These are phyloP conservation scores for Dasysyrphus albostriatus DNA, from an alignment of 2,888 invertebrate genomes.

Conservation along the genomic window DNA sequence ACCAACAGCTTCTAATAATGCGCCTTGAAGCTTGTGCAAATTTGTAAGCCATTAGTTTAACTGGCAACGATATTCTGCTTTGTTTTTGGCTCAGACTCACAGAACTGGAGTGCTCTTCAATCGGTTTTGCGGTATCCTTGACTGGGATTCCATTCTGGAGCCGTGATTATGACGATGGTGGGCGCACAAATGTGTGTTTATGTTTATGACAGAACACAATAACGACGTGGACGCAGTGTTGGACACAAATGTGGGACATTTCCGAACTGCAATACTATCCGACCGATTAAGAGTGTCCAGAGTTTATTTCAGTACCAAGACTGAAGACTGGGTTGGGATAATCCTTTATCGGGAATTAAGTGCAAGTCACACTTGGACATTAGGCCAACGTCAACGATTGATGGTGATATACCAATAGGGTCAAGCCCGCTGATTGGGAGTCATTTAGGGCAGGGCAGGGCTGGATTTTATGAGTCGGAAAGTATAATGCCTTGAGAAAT, in stretches of 20 bases:
- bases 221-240: conserved; percentile 49
- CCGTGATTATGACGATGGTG: conserved; percentile 63
- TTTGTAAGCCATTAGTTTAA: conserved; percentile 69
- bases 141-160: conserved; percentile 19
- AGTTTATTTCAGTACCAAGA: background rate
- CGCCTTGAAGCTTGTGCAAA: conserved; percentile 46
- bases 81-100: conserved; percentile 23
- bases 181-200: conserved; percentile 67
- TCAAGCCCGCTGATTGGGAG: conserved; percentile 57
- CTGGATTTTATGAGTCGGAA: conserved; percentile 31
- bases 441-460: conserved; percentile 50
- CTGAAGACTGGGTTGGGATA: conserved; percentile 12
- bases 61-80: conserved; percentile 47
- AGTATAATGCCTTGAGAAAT: conserved; percentile 48
- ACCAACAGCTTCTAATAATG: conserved; percentile 37
- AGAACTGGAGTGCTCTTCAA: conserved; percentile 23
- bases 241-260: conserved; percentile 65
- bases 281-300: conserved; percentile 30
- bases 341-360: conserved; percentile 54
- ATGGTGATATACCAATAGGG: conserved; percentile 55
- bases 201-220: conserved; percentile 69
- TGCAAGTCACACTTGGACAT: conserved; percentile 36
- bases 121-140: background rate
- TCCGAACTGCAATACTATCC: conserved; percentile 31
- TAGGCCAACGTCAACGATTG: conserved; percentile 44